Base-by-base conservation (phyloP, 2,888 invertebrate species). In the Nomada hirtipes region DNA sequence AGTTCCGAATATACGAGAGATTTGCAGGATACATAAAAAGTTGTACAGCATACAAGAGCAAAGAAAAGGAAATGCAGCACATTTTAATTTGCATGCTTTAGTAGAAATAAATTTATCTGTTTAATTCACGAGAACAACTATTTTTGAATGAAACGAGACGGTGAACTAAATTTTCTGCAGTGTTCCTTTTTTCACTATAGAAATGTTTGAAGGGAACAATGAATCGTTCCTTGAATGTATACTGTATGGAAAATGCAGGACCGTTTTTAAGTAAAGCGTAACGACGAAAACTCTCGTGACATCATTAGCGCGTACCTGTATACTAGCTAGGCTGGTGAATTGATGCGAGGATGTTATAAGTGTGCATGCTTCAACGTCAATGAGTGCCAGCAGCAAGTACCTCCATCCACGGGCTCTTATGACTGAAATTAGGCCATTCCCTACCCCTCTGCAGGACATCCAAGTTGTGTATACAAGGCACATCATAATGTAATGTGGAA, bases 301-400 rank as follows among this genome's bases (percentile, higher is more conserved):
- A 23, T 78, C 36, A 50, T 65, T 70, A 84, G 23, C 63, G 53
- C 91, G 76, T 90, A 96, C 96, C 95, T 97, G 96, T 86, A 96
- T 96, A 91, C 96, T 96, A 61, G 96, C 96, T 75, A 97, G 94
- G 82, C 96, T 96, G 13, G 97, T 97, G 91, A 95, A 96, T 89
- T 96, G 96, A 94, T 98, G 98, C 0, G 98, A 97, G 92, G 96
- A 96, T 20, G 97, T 97, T 81, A 98, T 95, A 82, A 98, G 94
- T 93, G 97, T 98, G 92, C 97, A 97, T 9, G 98, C 98, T 94
- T 98, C 97, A n/a, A 98, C 98, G 92, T 98, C 98, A 81, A 97
- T 95, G 68, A 96, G 94, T 47, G 97, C 97, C 18, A 98, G 95
- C 85, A 98, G 94, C 81, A 97, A 94, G 89, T 98, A 96, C 87